phyloP scores from a whole-genome alignment of 2,797 vertebrate species.

The Scolopax bukidnonensis region DNA sequence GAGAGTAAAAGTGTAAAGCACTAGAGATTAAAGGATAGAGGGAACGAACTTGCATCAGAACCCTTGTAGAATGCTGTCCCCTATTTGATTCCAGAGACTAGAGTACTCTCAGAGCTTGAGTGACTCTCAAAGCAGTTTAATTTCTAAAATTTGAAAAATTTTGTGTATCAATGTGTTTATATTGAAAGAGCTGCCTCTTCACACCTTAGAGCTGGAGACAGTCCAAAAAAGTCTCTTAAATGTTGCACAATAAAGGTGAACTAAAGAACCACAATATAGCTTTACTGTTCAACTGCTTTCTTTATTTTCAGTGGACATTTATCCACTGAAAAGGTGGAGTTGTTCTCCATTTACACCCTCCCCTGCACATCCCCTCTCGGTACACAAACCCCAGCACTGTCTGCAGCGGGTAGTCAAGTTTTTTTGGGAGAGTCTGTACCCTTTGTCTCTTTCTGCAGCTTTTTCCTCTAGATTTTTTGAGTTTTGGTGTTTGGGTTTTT shows the following conservation, averaged over 20 bases:
- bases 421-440: neutral
- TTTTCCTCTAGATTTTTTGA: neutral
- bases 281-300: neutral
- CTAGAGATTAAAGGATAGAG: neutral
- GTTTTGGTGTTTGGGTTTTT: too few relatives aligned
- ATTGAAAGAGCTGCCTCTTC: neutral
- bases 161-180: neutral
- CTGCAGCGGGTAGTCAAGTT: neutral
- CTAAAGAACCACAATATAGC: neutral
- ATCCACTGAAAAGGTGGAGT: neutral
- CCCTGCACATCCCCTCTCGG: too few relatives aligned
- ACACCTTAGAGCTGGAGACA: neutral
- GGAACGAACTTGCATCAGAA: neutral
- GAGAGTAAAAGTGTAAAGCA: neutral
- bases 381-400: neutral
- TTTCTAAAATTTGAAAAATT: neutral
- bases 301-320: neutral
- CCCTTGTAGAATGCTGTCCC: neutral
- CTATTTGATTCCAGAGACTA: neutral
- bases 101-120: neutral
- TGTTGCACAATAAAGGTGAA: neutral
- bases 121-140: neutral
- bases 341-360: neutral
- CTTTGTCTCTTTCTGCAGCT: neutral
- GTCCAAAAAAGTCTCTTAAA: neutral